phyloP scores from a whole-genome alignment of 2,888 invertebrate species.

The Pyrochroa serraticornis region DNA sequence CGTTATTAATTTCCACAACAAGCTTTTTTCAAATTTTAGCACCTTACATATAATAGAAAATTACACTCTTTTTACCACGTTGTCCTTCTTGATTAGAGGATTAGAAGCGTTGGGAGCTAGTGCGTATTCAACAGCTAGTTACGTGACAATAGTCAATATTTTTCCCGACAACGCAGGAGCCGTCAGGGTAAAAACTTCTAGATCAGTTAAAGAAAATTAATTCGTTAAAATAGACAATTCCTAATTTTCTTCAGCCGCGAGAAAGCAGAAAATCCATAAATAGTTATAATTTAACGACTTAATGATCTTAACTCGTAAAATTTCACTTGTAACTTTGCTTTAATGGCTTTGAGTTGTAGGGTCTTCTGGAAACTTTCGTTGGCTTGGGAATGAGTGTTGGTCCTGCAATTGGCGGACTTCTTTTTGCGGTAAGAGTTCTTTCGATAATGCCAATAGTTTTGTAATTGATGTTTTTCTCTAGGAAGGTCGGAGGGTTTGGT shows the following conservation, averaged over 20 bases:
- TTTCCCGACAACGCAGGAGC: conserved; percentile 78
- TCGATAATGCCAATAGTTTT: neutral
- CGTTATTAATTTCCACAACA: too few relatives aligned
- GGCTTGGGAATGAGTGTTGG: conserved; percentile 82
- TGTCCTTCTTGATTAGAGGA: conserved; percentile 74
- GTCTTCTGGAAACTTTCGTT: conserved; percentile 78
- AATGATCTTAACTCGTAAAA: neutral
- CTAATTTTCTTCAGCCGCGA: too few relatives aligned
- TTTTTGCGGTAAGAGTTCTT: conserved; percentile 70
- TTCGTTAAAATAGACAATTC: too few relatives aligned
- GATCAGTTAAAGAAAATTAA: conserved; percentile 9
- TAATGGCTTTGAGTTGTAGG: conserved; percentile 56
- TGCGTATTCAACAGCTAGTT: conserved; percentile 77
- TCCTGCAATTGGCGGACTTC: conserved; percentile 76
- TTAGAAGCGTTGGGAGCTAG: conserved; percentile 77
- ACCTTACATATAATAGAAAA: conserved; percentile 68
- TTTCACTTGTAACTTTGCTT: neutral
- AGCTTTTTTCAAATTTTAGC: conserved; percentile 57
- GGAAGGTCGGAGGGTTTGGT: conserved; percentile 79
- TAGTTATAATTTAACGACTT: too few relatives aligned
- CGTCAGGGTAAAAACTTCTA: conserved; percentile 65
- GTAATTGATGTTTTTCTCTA: conserved; percentile 58
- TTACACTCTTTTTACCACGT: conserved; percentile 65
- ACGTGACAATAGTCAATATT: conserved; percentile 75
- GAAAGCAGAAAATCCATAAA: too few relatives aligned